phyloP scores from a whole-genome alignment of 1,140 invertebrate genomes.

The Galendromus occidentalis region DNA sequence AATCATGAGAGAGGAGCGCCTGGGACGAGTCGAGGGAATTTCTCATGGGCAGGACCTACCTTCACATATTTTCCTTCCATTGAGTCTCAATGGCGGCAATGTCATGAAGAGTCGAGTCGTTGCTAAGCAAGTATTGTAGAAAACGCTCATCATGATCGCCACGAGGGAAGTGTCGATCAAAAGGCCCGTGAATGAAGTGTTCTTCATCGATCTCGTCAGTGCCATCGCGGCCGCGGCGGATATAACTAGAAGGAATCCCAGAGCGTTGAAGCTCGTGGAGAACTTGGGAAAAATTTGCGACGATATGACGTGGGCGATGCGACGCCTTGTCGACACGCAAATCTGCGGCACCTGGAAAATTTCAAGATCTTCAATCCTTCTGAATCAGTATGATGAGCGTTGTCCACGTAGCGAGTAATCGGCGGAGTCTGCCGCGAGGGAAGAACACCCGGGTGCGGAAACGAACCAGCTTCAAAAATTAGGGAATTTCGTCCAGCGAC shows the following conservation, averaged over 20 bases:
- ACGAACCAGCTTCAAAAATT: too few relatives aligned
- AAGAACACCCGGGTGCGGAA: too few relatives aligned
- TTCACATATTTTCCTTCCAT: background rate
- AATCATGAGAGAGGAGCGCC: too few relatives aligned
- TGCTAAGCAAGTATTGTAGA: background rate
- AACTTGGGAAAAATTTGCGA: background rate
- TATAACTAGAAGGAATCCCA: background rate
- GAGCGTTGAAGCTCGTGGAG: background rate
- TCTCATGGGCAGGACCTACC: background rate
- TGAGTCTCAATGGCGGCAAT: background rate
- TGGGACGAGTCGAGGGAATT: too few relatives aligned
- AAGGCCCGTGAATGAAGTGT: background rate
- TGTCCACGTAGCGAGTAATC: too few relatives aligned
- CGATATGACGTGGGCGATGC: background rate
- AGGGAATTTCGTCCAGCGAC: too few relatives aligned
- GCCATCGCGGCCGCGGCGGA: background rate
- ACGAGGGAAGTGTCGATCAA: background rate
- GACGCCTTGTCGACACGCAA: background rate
- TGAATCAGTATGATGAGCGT: too few relatives aligned
- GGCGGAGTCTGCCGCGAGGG: too few relatives aligned
- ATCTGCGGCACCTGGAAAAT: background rate
- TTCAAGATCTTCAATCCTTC: too few relatives aligned
- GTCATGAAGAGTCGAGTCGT: background rate
- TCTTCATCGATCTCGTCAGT: background rate
- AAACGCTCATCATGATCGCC: constrained; percentile 1